Conservation (phyloP, 2,888 invertebrate genomes). For the Homarus gammarus region DNA sequence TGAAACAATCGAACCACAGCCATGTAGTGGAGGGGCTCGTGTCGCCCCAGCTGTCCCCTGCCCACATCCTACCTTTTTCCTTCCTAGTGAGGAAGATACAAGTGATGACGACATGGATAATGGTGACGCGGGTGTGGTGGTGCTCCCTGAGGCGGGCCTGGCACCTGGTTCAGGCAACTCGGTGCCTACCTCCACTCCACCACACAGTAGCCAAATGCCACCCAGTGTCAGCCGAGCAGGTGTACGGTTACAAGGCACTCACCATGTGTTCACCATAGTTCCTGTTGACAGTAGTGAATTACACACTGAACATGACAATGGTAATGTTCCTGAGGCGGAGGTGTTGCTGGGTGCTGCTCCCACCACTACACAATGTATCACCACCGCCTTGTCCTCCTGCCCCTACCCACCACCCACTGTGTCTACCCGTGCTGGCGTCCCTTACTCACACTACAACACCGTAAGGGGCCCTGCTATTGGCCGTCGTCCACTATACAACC, state of each 20-base stretch:
- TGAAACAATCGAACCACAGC: too few relatives aligned
- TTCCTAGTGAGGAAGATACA: constrained; percentile 18
- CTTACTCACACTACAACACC: constrained; percentile 5
- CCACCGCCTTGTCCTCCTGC: background rate
- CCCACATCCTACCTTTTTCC: constrained; percentile 6
- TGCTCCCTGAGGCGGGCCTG: constrained; percentile 7
- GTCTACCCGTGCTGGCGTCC: background rate
- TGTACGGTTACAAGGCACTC: constrained; percentile 10
- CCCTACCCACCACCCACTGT: background rate
- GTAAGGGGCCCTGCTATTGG: background rate
- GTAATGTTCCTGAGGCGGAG: background rate
- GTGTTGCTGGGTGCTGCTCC: background rate
- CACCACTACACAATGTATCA: background rate
- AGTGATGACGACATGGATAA: background rate
- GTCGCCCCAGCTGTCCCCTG: too few relatives aligned
- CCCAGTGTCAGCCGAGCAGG: background rate
- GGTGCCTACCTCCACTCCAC: background rate
- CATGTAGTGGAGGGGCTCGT: too few relatives aligned
- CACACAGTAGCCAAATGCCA: background rate
- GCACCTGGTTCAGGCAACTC: background rate
- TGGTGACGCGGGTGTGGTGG: background rate
- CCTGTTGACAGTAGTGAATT: constrained; percentile 46
- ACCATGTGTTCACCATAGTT: constrained; percentile 48
- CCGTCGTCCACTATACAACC: background rate
- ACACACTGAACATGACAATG: background rate